These are phyloP conservation scores for Lasioglossum calceatum DNA, from an alignment of 2,888 invertebrate genomes.

Conservation along the genomic window DNA sequence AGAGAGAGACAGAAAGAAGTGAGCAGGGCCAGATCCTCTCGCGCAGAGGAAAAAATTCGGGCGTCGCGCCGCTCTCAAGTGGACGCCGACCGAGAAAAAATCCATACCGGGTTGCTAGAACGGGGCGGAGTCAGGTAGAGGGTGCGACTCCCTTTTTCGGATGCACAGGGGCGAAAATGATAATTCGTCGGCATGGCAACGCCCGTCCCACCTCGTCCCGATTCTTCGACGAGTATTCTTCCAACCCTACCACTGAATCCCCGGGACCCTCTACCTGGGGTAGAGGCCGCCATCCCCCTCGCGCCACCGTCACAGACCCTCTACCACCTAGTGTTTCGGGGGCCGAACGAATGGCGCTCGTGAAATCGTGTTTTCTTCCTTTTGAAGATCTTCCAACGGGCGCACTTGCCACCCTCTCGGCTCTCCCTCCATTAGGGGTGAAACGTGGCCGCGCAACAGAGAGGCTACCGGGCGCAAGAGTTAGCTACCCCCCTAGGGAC, in stretches of 20 bases:
- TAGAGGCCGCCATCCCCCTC: slow-evolving; percentile 26
- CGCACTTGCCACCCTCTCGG: slow-evolving; percentile 69
- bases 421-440: slow-evolving; percentile 60
- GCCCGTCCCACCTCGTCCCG: slow-evolving; percentile 68
- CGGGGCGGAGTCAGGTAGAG: slow-evolving; percentile 69
- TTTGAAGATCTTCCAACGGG: slow-evolving; percentile 71
- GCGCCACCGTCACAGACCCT: slow-evolving; percentile 17
- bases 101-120: slow-evolving; percentile 74
- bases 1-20: slow-evolving; percentile 10
- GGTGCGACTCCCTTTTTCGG: slow-evolving; percentile 73
- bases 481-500: slow-evolving; percentile 47
- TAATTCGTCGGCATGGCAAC: slow-evolving; percentile 80
- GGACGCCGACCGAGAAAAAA: slow-evolving; percentile 77
- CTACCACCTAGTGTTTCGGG: slow-evolving; percentile 53
- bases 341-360: slow-evolving; percentile 80
- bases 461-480: slow-evolving; percentile 16
- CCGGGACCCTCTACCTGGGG: slow-evolving; percentile 32
- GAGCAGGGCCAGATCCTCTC: slow-evolving; percentile 39
- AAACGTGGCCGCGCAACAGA: slow-evolving; percentile 41
- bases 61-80: slow-evolving; percentile 81
- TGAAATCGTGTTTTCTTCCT: slow-evolving; percentile 78
- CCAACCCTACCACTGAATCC: slow-evolving; percentile 55
- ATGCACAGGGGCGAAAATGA: slow-evolving; percentile 77
- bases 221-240: slow-evolving; percentile 57
- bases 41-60: slow-evolving; percentile 75